Percentiles rank a stretch among this genome's conserved stretches.
Evolutionary conservation across 2,797 vertebrate genomes (phyloP).

Genomic region (Pipistrellus pipistrellus): DNA sequence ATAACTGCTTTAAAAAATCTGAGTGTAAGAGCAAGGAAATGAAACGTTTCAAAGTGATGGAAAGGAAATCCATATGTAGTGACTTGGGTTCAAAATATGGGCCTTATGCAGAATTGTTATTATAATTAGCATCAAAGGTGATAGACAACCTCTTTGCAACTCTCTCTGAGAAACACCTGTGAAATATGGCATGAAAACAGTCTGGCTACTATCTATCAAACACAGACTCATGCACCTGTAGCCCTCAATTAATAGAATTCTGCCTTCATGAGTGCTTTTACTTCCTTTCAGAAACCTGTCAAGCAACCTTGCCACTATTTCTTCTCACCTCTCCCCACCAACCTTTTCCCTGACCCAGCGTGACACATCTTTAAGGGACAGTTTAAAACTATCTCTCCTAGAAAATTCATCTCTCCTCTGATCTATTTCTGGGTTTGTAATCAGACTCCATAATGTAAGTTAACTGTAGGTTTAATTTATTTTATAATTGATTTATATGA

Average conservation of each 20-base stretch:
- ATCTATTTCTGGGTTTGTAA: neutral
- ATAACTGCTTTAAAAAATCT: slow-evolving; percentile 53
- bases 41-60: slow-evolving; percentile 58
- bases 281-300: slow-evolving; percentile 65
- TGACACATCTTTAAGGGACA: neutral
- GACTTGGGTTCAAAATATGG: slow-evolving; percentile 66
- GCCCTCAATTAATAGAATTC: slow-evolving; percentile 26
- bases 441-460: neutral
- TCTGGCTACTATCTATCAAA: slow-evolving; percentile 63
- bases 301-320: slow-evolving; percentile 16
- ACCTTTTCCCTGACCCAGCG: neutral
- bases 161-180: slow-evolving; percentile 39
- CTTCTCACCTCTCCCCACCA: neutral
- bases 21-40: slow-evolving; percentile 62
- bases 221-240: slow-evolving; percentile 19
- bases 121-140: slow-evolving; percentile 75
- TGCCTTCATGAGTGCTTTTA: neutral
- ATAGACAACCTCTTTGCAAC: slow-evolving; percentile 63
- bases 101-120: slow-evolving; percentile 48
- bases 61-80: slow-evolving; percentile 43
- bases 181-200: slow-evolving; percentile 62
- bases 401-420: neutral
- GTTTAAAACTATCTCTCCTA: neutral
- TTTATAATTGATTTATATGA: slow-evolving; percentile 27
- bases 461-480: neutral